A percentile compares a stretch with the other conserved stretches of the same genome.
Evolutionary conservation across 1,140 invertebrate genomes (phyloP).

Genomic region (Apolygus lucorum): DNA sequence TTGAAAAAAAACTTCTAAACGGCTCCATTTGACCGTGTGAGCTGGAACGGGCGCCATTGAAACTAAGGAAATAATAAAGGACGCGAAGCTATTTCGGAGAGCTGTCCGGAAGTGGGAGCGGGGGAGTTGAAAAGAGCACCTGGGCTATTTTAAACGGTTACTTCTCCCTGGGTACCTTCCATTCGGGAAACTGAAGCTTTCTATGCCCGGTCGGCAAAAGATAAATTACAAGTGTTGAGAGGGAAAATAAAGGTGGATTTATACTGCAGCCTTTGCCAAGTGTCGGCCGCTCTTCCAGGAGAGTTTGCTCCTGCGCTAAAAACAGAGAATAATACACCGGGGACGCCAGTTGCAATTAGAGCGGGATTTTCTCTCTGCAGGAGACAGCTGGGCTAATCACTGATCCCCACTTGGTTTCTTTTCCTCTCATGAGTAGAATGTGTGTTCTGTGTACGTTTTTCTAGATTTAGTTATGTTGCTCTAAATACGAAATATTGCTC

Average conservation of each 20-base stretch:
- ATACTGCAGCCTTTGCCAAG: constrained; percentile 20
- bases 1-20: not conserved
- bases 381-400: constrained; percentile 4
- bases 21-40: not conserved
- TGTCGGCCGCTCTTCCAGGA: not conserved
- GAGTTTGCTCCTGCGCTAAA: too few species aligned
- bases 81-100: not conserved
- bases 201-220: not conserved
- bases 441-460: too few species aligned
- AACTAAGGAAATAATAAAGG: not conserved
- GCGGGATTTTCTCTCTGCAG: not conserved
- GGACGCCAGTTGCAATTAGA: constrained; percentile 7
- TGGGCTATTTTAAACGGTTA: constrained; percentile 11
- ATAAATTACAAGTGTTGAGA: constrained; percentile 21
- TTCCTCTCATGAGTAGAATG: too few species aligned
- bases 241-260: constrained; percentile 23
- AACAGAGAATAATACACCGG: constrained; percentile 3
- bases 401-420: too few species aligned
- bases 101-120: not conserved
- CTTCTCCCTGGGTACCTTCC: not conserved
- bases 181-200: not conserved
- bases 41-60: not conserved
- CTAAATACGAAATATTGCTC: too few species aligned
- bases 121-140: not conserved
- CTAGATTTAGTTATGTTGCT: too few species aligned